A percentile compares a stretch with the other conserved stretches of the same genome.
phyloP scores from a whole-genome alignment of 2,888 invertebrate species.

The Lagria hirta region DNA sequence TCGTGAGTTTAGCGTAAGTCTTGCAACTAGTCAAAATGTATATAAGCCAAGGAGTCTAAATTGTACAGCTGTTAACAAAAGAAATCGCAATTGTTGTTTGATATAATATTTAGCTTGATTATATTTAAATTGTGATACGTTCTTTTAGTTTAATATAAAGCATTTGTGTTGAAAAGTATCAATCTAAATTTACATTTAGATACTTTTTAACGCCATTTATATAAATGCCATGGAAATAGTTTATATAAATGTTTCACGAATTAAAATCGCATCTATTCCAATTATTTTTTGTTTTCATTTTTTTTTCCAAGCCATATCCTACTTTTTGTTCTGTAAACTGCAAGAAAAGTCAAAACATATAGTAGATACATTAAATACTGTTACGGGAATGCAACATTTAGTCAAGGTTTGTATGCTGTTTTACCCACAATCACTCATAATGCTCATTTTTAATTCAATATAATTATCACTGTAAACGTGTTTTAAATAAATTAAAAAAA shows the following conservation, averaged over 20 bases:
- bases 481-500: too few species aligned
- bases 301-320: too few species aligned
- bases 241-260: conserved; percentile 22
- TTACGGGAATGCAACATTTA: too few species aligned
- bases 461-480: too few species aligned
- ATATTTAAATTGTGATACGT: conserved; percentile 34
- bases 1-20: too few species aligned
- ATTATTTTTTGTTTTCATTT: too few species aligned
- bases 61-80: conserved; percentile 44
- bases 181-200: conserved; percentile 2
- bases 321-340: too few species aligned
- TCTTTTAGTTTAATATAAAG: conserved; percentile 12
- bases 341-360: too few species aligned
- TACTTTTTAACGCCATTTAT: conserved; percentile 23
- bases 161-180: conserved; percentile 15
- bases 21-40: conserved; percentile 45
- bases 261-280: conserved; percentile 11
- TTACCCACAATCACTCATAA: too few species aligned
- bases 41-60: conserved; percentile 35
- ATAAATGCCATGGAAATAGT: conserved; percentile 16
- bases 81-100: conserved; percentile 39
- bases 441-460: too few species aligned
- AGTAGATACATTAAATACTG: too few species aligned
- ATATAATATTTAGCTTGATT: conserved; percentile 27
- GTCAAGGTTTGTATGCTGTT: too few species aligned